Percentiles rank a stretch among this genome's conserved stretches.
These are phyloP conservation scores for Agrilus cyanescens DNA, from an alignment of 2,888 invertebrate species.

Conservation along the genomic window DNA sequence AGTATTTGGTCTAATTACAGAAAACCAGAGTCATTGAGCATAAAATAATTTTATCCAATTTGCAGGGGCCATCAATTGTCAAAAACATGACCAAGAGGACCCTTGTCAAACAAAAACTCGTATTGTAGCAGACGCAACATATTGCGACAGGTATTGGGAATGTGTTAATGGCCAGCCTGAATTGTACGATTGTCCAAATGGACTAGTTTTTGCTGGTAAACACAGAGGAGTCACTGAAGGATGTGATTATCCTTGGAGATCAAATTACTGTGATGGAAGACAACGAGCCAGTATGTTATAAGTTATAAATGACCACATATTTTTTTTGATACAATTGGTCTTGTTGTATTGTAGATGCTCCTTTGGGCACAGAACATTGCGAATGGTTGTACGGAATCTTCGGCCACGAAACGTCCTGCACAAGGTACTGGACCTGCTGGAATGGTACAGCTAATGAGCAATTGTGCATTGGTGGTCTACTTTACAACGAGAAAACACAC, in stretches of 20 bases:
- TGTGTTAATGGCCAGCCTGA: slow-evolving; percentile 73
- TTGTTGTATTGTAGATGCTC: slow-evolving; percentile 49
- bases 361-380: slow-evolving; percentile 75
- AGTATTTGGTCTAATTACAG: too few relatives aligned
- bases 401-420: slow-evolving; percentile 88
- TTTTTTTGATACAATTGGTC: background rate
- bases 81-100: slow-evolving; percentile 48
- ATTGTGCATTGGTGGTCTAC: slow-evolving; percentile 79
- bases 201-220: slow-evolving; percentile 79
- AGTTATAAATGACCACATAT: background rate
- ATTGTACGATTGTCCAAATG: slow-evolving; percentile 82
- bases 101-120: slow-evolving; percentile 72
- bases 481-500: slow-evolving; percentile 83
- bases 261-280: slow-evolving; percentile 76
- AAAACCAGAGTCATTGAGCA: too few relatives aligned
- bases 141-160: slow-evolving; percentile 80
- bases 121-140: slow-evolving; percentile 64
- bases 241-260: slow-evolving; percentile 83
- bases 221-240: slow-evolving; percentile 80
- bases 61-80: slow-evolving; percentile 22
- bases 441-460: slow-evolving; percentile 88
- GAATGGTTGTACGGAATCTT: slow-evolving; percentile 90
- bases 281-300: slow-evolving; percentile 55
- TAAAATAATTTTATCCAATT: slow-evolving; percentile 4
- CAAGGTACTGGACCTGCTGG: slow-evolving; percentile 91